A percentile compares a stretch with the other conserved stretches of the same genome.
Evolutionary conservation across 2,113 vertebrate genomes (phyloP).

Genomic region (Tupaia tana): DNA sequence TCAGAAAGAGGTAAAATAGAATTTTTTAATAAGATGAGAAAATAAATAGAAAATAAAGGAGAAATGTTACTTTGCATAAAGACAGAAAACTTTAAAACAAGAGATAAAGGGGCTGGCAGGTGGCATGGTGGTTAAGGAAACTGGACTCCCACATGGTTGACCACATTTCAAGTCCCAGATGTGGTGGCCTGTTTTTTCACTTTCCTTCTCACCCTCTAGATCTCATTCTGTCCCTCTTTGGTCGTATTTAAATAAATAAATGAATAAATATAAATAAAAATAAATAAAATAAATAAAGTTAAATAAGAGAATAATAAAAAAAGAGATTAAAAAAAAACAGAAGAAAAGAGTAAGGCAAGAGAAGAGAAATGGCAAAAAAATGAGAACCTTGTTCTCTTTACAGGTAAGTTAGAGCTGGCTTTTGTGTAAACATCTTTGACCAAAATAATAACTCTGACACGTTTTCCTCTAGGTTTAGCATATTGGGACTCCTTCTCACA

Average conservation of each 20-base stretch:
- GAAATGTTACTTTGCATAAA: neutral
- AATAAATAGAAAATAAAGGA: neutral
- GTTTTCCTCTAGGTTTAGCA: neutral
- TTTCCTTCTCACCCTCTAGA: too few relatives aligned
- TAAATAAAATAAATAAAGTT: too few relatives aligned
- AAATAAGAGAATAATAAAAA: too few relatives aligned
- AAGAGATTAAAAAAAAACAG: too few relatives aligned
- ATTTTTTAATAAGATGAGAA: neutral
- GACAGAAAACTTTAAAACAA: neutral
- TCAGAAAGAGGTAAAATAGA: neutral
- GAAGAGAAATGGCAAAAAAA: neutral
- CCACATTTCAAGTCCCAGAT: too few relatives aligned
- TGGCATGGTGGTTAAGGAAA: too few relatives aligned
- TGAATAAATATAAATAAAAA: too few relatives aligned
- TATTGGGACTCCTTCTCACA: neutral
- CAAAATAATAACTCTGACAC: neutral
- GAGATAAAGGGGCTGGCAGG: too few relatives aligned
- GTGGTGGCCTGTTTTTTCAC: too few relatives aligned
- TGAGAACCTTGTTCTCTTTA: neutral
- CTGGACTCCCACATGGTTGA: too few relatives aligned
- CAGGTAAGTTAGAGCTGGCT: neutral
- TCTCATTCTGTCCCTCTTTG: too few relatives aligned
- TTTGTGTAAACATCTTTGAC: neutral
- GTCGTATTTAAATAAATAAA: too few relatives aligned
- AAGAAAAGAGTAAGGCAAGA: neutral